Base-by-base conservation (phyloP, 2,888 invertebrate genomes). In the Drosophila phalerata region DNA sequence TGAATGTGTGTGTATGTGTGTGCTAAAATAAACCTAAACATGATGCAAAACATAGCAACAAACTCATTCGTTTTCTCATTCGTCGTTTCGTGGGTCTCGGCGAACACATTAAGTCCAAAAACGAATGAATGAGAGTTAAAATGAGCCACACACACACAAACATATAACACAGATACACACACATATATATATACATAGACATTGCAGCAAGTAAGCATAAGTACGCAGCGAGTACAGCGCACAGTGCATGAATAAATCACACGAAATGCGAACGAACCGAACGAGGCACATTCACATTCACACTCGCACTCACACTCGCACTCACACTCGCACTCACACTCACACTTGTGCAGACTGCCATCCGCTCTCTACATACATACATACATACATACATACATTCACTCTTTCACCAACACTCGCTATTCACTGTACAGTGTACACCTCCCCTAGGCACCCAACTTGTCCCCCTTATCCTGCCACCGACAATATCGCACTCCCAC, bases 111-210 rank as follows among this genome's bases (percentile, higher is more conserved):
- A 82, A 82, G 81, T 88, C 85, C 76, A 83, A 85, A 79, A 86
- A 80, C 84, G 84, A 85, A 83, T 85, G 88, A 86, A 85, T 86
- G 88, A 86, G 89, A 86, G 89, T 88, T 88, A 85, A 87, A 88
- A 85, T 89, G 85, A 85, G 85, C 82, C 67, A 68, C 60, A 73
- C 70, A 73, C 56, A 69, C 30, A 74, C 63, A 66, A 28, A 70
- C 30, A 48, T 34, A 42, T 10, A 42, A 60, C 28, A 56, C 34
- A 49, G 15, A 69, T 19, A 53, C 42, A 47, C 40, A 61, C 34
- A 43, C 17, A 69, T 19, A 69, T 32, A 52, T 30, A 56, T 22
- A 63, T 15, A 56, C 28, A 72, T 17, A 68, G 30, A 70, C 43
- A 66, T 22, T 73, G 69, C 79, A 73, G 69, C 79, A 74, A 87